These are phyloP conservation scores for Penaeus vannamei DNA, from an alignment of 1,140 invertebrate genomes.

Conservation along the genomic window DNA sequence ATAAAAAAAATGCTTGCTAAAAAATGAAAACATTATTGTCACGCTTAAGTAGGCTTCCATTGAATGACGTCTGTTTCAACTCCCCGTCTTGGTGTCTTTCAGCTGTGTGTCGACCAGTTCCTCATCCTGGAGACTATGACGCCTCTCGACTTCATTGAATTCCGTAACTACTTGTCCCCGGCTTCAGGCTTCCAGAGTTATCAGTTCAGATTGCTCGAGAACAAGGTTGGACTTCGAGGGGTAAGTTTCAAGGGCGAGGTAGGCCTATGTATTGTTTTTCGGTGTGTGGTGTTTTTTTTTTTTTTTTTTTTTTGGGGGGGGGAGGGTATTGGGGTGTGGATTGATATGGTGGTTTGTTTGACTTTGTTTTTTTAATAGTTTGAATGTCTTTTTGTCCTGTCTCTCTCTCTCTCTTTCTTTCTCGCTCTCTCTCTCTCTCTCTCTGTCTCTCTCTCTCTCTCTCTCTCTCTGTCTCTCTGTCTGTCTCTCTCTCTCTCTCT, in stretches of 20 bases:
- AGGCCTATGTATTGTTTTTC: too few relatives aligned
- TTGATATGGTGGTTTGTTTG: too few relatives aligned
- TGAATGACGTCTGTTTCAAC: slow-evolving; percentile 59
- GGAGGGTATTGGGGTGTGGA: too few relatives aligned
- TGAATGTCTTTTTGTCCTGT: too few relatives aligned
- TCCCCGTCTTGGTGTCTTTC: slow-evolving; percentile 65
- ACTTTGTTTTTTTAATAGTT: too few relatives aligned
- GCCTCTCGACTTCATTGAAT: slow-evolving; percentile 97
- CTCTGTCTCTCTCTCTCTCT: slow-evolving; percentile 6
- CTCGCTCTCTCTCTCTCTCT: background rate
- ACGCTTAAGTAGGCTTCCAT: background rate
- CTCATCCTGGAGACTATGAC: slow-evolving; percentile 98
- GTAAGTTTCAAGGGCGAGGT: slow-evolving; percentile 70
- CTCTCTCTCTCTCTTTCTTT: background rate
- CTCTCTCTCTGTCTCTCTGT: slow-evolving; percentile 3
- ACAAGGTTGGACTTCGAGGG: slow-evolving; percentile 93
- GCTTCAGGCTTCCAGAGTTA: slow-evolving; percentile 98
- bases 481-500: background rate
- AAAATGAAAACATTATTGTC: background rate
- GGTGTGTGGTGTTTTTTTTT: too few relatives aligned
- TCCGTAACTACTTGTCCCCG: slow-evolving; percentile 90
- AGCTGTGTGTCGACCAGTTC: slow-evolving; percentile 97
- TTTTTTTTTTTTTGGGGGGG: too few relatives aligned
- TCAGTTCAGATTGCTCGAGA: slow-evolving; percentile 96
- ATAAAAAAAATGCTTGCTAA: too few relatives aligned